Evolutionary conservation across 2,797 vertebrate species (phyloP).

Genomic region (Pangasius djambal): DNA sequence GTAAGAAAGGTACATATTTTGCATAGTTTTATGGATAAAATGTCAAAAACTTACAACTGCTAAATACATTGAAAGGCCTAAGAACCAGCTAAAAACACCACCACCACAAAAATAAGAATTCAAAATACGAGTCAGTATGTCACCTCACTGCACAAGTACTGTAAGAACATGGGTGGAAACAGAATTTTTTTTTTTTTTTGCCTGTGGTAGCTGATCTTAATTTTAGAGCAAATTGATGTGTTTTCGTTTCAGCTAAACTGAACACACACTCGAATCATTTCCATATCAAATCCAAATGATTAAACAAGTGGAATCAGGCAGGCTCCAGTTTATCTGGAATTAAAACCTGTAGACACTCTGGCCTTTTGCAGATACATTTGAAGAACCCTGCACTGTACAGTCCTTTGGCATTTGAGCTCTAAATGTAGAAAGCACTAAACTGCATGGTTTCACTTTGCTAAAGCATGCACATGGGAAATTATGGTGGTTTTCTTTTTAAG

Average conservation of each 20-base stretch:
- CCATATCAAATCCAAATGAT: background rate
- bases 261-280: background rate
- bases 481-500: constrained; percentile 10
- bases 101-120: background rate
- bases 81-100: background rate
- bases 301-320: background rate
- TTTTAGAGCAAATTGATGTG: background rate
- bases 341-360: background rate
- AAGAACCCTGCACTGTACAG: background rate
- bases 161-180: background rate
- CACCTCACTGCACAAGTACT: background rate
- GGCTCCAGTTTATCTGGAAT: background rate
- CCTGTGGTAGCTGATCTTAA: too few species aligned
- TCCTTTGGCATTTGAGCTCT: background rate
- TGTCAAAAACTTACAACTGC: background rate
- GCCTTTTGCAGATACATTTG: background rate
- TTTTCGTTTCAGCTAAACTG: background rate
- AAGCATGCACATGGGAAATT: background rate
- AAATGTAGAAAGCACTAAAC: background rate
- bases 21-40: background rate
- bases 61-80: background rate
- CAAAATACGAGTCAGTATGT: background rate
- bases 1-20: background rate
- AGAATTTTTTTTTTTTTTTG: too few species aligned
- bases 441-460: background rate